phyloP scores from a whole-genome alignment of 2,113 vertebrate genomes.

The Apistogramma diplotaenia region DNA sequence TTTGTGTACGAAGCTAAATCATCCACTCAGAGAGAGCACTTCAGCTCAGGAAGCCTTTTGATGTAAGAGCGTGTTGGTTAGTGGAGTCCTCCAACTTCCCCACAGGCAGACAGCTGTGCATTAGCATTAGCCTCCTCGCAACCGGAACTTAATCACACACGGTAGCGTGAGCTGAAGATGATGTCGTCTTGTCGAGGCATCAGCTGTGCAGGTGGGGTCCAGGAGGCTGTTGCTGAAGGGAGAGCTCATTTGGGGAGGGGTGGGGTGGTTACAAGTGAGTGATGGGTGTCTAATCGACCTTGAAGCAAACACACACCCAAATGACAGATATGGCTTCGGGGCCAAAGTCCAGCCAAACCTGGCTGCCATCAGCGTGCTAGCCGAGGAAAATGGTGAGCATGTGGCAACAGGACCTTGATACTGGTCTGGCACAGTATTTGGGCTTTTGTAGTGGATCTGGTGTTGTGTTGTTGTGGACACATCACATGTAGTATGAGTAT shows the following conservation, averaged over 20 bases:
- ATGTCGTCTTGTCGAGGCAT: slow-evolving; percentile 49
- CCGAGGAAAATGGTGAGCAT: slow-evolving; percentile 7
- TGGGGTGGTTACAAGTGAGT: slow-evolving; percentile 25
- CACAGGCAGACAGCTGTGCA: slow-evolving; percentile 16
- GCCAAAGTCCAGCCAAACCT: slow-evolving; percentile 3
- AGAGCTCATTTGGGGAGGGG: background rate
- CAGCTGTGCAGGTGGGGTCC: slow-evolving; percentile 66
- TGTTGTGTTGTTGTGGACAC: background rate
- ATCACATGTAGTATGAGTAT: background rate
- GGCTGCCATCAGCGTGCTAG: slow-evolving; percentile 5
- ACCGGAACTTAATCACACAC: background rate
- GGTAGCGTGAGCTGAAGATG: background rate
- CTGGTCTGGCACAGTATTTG: background rate
- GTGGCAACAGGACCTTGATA: slow-evolving; percentile 29
- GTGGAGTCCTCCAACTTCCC: slow-evolving; percentile 2
- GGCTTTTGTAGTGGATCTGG: accelerated
- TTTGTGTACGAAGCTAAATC: slow-evolving; percentile 22
- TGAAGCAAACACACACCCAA: slow-evolving; percentile 34
- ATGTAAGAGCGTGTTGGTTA: slow-evolving; percentile 8
- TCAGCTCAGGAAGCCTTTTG: slow-evolving; percentile 62
- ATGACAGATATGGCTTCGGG: slow-evolving; percentile 47
- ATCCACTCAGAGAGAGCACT: slow-evolving; percentile 42
- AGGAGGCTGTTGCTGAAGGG: slow-evolving; percentile 15
- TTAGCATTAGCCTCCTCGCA: slow-evolving; percentile 12
- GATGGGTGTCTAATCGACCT: slow-evolving; percentile 62